Conservation (phyloP, 2,888 invertebrate genomes). For the Lasioglossum zephyrum region DNA sequence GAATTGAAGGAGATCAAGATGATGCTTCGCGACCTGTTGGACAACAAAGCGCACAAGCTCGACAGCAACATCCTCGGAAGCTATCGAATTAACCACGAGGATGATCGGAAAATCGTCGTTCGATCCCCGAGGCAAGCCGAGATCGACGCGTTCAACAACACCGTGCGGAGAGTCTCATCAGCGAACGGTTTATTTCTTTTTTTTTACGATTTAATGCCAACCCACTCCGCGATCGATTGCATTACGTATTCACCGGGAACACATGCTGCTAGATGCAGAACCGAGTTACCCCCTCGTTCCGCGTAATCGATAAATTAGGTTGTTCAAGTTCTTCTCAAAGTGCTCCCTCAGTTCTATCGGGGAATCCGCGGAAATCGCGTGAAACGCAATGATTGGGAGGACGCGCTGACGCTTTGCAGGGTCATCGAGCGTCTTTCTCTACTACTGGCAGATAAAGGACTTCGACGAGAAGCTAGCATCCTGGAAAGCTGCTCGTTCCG, state of each 20-base stretch:
- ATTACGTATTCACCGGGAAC: neutral
- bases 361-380: neutral
- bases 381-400: neutral
- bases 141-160: slow-evolving; percentile 70
- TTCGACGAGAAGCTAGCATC: slow-evolving; percentile 80
- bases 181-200: slow-evolving; percentile 52
- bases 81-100: slow-evolving; percentile 1
- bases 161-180: slow-evolving; percentile 56
- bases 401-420: slow-evolving; percentile 48
- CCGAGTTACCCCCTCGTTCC: neutral
- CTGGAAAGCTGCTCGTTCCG: slow-evolving; percentile 80
- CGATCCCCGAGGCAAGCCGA: slow-evolving; percentile 66
- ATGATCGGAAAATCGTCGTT: neutral
- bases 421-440: slow-evolving; percentile 75
- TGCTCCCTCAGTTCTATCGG: neutral
- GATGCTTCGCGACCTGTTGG: slow-evolving; percentile 39
- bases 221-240: neutral
- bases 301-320: slow-evolving; percentile 1
- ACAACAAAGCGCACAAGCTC: neutral
- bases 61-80: slow-evolving; percentile 1
- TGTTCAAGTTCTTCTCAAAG: neutral
- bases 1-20: slow-evolving; percentile 70
- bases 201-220: neutral
- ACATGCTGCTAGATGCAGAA: neutral
- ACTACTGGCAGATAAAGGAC: slow-evolving; percentile 82